Evolutionary conservation across 2,888 invertebrate species (phyloP), one percentile per base, ranked within the genome.

Genomic region (Furcula furcula): DNA sequence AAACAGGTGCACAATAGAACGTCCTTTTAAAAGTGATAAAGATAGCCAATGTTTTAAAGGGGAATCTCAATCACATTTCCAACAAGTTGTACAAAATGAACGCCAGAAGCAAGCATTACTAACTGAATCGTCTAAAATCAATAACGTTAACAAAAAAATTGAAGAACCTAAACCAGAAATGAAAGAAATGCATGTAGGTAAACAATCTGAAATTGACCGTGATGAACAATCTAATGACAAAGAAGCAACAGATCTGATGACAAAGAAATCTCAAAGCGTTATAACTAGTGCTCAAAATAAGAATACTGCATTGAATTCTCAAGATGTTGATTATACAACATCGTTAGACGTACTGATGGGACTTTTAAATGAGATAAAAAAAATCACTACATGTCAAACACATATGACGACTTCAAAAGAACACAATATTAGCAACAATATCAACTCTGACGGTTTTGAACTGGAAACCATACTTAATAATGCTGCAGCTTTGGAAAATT

Each of bases 291-390:
- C 26, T 4, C 12, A 13, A 7, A 25, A 4, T 4, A 18, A 11
- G 5, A 7, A 16, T 11, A 14, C 10, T 19, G 4, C 19, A 31
- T 29, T 19, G 13, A 40, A 46, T 29, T 23, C 41, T 21, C 60
- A 65, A 7, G 40, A 39, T 34, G 47, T 78, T 2, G 67, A 74
- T 26, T 72, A 72, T 25, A 74, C 77, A 2, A 70, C 76, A 10
- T 86, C 86, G 3, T 65, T 88, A 5, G 87, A 86, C 32, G 71
- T 85, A 46, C 53, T 88, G 40, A 78, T 82, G 2, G 76, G 76
- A 7, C 64, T 88, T 27, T 60, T 88, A 29, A 82, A 80, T 46
- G 87, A 88, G 62, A 88, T 88, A 43, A 75, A 80, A 50, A 85
- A 80, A 34, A 85, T 87, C 35, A 77, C 81, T 1, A 65, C 68